Base-by-base conservation (phyloP, 2,113 vertebrate species). In the Opisthocomus hoazin region DNA sequence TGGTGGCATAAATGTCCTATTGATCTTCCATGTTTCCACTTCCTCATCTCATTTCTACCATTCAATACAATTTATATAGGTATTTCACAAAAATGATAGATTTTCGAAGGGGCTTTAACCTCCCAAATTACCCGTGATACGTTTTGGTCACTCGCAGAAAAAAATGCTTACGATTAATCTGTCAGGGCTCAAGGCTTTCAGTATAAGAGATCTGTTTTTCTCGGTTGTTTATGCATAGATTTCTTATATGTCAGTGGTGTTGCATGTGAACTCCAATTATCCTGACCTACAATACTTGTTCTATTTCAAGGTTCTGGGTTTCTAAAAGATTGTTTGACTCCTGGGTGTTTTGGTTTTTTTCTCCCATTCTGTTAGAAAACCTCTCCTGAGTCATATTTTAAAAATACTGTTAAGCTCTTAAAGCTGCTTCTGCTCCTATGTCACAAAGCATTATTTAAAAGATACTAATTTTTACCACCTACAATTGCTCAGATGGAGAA, bases 391-490 rank as follows among this genome's bases (percentile, higher is more conserved):
- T 96, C 90, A 93, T 90, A 39, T 80, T 85, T 96, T 85, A 61
- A 95, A 94, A 94, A 93, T 93, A 93, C 86, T 65, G 23, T 82
- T 76, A 79, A 85, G 86, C 37, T 93, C 65, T 88, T 89, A 81
- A 90, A 84, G 80, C 80, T 90, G 77, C 77, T 96, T 87, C 69
- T 94, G 65, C 95, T 92, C 53, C 56, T 64, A 17, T 93, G 92
- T 94, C 77, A 94, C 88, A 96, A 89, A 90, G 80, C 69, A 76
- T 89, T 96, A 95, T 81, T 96, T 90, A 93, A 95, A 93, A 93
- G 50, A 94, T 74, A 93, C 21, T 94, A 2, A 57, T 92, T 96
- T 96, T 93, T 81, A 37, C 94, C 96, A 87, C 88, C 94, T 95
- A 95, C 82, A 80, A n/a, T 85, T 94, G 60, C 96, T 95, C 30